Conservation (phyloP, 2,888 invertebrate genomes). For the Diarsia mendica region DNA sequence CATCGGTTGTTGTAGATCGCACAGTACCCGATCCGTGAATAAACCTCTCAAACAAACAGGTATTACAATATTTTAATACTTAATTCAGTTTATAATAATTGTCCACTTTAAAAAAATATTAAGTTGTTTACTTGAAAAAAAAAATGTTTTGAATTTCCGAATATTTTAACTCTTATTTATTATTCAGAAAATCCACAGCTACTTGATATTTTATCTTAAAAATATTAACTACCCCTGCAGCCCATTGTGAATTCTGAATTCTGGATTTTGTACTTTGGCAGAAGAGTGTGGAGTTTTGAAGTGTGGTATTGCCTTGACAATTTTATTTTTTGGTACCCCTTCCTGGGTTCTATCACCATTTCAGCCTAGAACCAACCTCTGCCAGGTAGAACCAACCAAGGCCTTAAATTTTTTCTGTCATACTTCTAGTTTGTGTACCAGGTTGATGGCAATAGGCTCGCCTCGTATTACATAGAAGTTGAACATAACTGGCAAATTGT, state of each 20-base stretch:
- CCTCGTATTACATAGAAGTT: too few species aligned
- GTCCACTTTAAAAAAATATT: too few species aligned
- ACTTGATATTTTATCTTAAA: too few species aligned
- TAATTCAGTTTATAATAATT: neutral
- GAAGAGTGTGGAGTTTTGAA: neutral
- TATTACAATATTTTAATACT: conserved; percentile 17
- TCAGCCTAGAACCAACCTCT: neutral
- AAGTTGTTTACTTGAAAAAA: neutral
- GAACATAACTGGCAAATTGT: too few species aligned
- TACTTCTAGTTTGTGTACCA: too few species aligned
- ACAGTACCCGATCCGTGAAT: conserved; percentile 30
- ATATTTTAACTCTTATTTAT: too few species aligned
- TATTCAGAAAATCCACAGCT: too few species aligned
- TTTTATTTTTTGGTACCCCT: neutral
- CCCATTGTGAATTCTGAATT: too few species aligned
- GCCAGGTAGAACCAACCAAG: too few species aligned
- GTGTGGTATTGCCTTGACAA: neutral
- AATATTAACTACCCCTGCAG: too few species aligned
- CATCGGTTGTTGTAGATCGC: conserved; percentile 21
- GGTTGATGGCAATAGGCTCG: too few species aligned
- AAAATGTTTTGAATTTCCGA: neutral
- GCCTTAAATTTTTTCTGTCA: neutral
- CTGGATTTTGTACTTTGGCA: neutral
- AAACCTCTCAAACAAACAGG: conserved; percentile 31
- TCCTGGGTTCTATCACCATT: neutral